phyloP scores from a whole-genome alignment of 1,140 invertebrate genomes.

The Parapsyche elsis region DNA sequence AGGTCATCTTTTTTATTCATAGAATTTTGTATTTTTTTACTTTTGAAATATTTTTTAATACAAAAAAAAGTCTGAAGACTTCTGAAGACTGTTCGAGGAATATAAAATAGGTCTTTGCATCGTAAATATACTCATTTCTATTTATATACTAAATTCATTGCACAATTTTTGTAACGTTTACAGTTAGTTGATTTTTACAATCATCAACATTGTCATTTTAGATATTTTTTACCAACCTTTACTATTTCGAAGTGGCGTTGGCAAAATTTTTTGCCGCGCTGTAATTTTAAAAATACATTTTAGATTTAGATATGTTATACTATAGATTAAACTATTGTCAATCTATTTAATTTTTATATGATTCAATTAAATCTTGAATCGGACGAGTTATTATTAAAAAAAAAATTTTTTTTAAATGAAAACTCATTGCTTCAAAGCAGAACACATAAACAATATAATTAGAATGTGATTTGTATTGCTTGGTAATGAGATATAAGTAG shows the following conservation, averaged over 20 bases:
- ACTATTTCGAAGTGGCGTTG: not conserved
- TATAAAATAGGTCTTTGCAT: slow-evolving; percentile 47
- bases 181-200: not conserved
- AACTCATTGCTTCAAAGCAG: slow-evolving; percentile 4
- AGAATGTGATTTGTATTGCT: slow-evolving; percentile 35
- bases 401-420: not conserved
- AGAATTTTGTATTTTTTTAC: slow-evolving; percentile 57
- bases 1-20: slow-evolving; percentile 54
- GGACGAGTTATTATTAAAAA: too few relatives aligned
- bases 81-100: slow-evolving; percentile 54
- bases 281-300: slow-evolving; percentile 30
- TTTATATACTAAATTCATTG: slow-evolving; percentile 31
- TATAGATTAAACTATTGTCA: slow-evolving; percentile 36
- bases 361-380: not conserved
- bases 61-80: slow-evolving; percentile 55
- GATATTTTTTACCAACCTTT: slow-evolving; percentile 6
- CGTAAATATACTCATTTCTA: slow-evolving; percentile 31
- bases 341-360: slow-evolving; percentile 29
- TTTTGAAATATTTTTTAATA: slow-evolving; percentile 54
- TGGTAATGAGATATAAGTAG: slow-evolving; percentile 28
- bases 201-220: slow-evolving; percentile 24
- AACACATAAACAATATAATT: slow-evolving; percentile 15
- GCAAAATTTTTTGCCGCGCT: not conserved
- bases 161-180: not conserved
- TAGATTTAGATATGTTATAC: slow-evolving; percentile 31